Evolutionary conservation across 2,888 invertebrate genomes (phyloP).

Genomic region (Acrocera orbiculus): DNA sequence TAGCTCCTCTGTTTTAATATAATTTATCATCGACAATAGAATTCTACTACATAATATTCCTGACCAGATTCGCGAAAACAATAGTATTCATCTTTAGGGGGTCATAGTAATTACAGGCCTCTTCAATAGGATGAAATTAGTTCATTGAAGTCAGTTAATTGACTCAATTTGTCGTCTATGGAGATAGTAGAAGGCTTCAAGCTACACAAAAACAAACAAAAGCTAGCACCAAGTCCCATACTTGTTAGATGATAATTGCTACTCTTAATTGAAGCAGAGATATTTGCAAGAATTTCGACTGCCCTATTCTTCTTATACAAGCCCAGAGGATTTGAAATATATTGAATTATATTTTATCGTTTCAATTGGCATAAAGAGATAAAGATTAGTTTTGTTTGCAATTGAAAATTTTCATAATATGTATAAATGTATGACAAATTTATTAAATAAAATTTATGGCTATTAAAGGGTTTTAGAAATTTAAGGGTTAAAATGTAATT

Average conservation of each 20-base stretch:
- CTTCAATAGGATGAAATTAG: constrained; percentile 10
- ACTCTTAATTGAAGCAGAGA: constrained; percentile 6
- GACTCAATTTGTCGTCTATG: constrained; percentile 11
- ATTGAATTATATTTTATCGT: constrained; percentile 5
- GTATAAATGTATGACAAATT: too few species aligned
- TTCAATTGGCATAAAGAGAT: too few species aligned
- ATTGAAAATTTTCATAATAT: too few species aligned
- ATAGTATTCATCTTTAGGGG: constrained; percentile 6
- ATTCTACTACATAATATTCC: too few species aligned
- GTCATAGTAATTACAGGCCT: constrained; percentile 7
- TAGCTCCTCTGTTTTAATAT: too few species aligned
- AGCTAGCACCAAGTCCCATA: neutral
- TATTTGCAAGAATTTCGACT: constrained; percentile 5
- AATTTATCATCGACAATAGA: too few species aligned
- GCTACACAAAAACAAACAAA: constrained; percentile 2
- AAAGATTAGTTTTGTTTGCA: too few species aligned
- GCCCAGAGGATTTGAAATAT: constrained; percentile 3
- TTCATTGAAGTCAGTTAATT: constrained; percentile 12
- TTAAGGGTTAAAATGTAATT: too few species aligned
- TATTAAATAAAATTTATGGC: too few species aligned
- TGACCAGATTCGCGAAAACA: too few species aligned
- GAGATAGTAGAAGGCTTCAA: constrained; percentile 5
- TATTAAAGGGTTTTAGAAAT: too few species aligned
- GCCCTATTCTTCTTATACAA: neutral
- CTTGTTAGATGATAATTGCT: constrained; percentile 6